phyloP scores from a whole-genome alignment of 1,140 invertebrate genomes.

The Listronotus bonariensis region DNA sequence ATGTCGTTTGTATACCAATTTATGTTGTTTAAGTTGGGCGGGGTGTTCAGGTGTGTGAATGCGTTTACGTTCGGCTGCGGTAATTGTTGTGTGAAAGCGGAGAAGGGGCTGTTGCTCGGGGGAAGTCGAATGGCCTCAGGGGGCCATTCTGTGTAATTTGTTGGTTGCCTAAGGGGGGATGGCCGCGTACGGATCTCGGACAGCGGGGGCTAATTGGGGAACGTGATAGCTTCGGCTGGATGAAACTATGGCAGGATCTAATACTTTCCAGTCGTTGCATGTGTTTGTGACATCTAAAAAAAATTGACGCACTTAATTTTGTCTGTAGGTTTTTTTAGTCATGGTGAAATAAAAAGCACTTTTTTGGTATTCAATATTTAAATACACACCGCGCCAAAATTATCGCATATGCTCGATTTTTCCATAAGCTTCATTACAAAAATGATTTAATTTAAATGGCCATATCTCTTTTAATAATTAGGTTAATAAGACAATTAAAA shows the following conservation, averaged over 20 bases:
- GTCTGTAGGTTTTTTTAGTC: too few relatives aligned
- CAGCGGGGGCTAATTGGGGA: constrained; percentile 40
- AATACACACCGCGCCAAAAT: too few relatives aligned
- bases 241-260: constrained; percentile 86
- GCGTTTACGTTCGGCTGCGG: constrained; percentile 46
- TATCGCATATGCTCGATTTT: too few relatives aligned
- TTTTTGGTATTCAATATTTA: too few relatives aligned
- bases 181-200: constrained; percentile 42
- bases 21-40: constrained; percentile 45
- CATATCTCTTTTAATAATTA: too few relatives aligned
- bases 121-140: constrained; percentile 47
- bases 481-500: too few relatives aligned
- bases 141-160: constrained; percentile 47
- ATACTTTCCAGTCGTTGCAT: constrained; percentile 77
- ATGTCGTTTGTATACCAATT: constrained; percentile 50
- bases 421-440: too few relatives aligned
- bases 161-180: constrained; percentile 38
- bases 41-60: constrained; percentile 41
- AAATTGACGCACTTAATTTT: neutral
- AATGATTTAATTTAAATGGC: too few relatives aligned
- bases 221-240: constrained; percentile 65
- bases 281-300: constrained; percentile 60
- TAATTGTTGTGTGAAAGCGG: constrained; percentile 48
- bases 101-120: constrained; percentile 42
- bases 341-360: too few relatives aligned